Evolutionary conservation across 2,113 vertebrate genomes (phyloP).

Genomic region (Ciconia boyciana): DNA sequence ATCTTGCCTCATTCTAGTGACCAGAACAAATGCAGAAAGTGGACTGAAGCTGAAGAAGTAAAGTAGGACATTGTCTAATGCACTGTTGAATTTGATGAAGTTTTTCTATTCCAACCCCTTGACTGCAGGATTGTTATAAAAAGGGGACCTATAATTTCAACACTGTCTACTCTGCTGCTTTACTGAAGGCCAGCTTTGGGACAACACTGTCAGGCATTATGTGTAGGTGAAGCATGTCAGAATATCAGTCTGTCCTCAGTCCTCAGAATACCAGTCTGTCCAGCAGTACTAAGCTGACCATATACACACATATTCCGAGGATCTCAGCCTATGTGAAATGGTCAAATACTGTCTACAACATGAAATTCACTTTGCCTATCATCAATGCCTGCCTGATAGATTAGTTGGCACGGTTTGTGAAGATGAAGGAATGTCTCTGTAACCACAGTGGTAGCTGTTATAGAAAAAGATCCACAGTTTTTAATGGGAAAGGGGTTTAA

Average conservation of each 20-base stretch:
- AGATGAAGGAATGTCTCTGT: background rate
- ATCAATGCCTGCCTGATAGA: background rate
- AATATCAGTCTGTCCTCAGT: background rate
- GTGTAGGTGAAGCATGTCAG: background rate
- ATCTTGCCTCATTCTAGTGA: background rate
- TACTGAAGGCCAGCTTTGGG: background rate
- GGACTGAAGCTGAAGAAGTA: background rate
- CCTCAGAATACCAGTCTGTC: background rate
- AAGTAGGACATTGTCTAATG: background rate
- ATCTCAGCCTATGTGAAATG: background rate
- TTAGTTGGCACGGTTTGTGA: background rate
- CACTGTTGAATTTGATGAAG: background rate
- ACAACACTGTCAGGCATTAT: background rate
- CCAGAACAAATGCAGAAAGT: background rate
- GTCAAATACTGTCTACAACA: background rate
- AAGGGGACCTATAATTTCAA: background rate
- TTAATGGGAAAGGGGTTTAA: background rate
- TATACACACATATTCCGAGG: background rate
- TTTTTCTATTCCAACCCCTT: background rate
- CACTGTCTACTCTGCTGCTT: background rate
- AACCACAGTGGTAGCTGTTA: background rate
- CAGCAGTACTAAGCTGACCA: background rate
- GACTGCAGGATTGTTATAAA: background rate
- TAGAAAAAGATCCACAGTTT: background rate
- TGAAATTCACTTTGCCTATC: background rate